Conservation (phyloP, 2,797 vertebrate genomes). For the Clarias fuscus region DNA sequence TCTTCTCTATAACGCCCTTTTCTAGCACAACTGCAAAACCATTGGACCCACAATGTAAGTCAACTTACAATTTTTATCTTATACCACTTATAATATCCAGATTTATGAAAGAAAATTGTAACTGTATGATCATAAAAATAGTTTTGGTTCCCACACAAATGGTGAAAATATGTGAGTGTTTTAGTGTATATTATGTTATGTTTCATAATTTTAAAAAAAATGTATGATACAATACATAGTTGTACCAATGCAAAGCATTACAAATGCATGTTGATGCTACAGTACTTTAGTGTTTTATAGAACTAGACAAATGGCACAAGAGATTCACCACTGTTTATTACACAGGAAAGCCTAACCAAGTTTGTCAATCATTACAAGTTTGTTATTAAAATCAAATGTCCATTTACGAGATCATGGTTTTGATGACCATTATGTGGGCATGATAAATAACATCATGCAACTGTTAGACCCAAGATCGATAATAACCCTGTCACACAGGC, state of each 20-base stretch:
- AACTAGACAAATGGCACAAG: not conserved
- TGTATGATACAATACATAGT: not conserved
- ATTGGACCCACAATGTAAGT: conserved; percentile 54
- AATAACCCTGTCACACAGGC: too few relatives aligned
- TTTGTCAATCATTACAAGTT: too few relatives aligned
- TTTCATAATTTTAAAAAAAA: not conserved
- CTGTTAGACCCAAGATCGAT: too few relatives aligned
- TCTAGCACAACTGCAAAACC: not conserved
- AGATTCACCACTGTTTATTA: too few relatives aligned
- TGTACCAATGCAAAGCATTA: not conserved
- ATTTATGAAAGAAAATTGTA: not conserved
- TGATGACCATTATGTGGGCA: too few relatives aligned
- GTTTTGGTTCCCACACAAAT: too few relatives aligned
- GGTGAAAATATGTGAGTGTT: not conserved
- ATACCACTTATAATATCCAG: not conserved
- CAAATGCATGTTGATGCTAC: not conserved
- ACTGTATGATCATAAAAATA: too few relatives aligned
- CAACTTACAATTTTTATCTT: not conserved
- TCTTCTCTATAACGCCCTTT: conserved; percentile 47
- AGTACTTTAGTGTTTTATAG: not conserved
- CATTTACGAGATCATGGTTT: too few relatives aligned
- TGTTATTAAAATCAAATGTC: too few relatives aligned
- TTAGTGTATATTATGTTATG: not conserved
- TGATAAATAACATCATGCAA: too few relatives aligned
- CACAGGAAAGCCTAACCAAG: too few relatives aligned